Conservation (phyloP, 2,888 invertebrate species). For the Erebia epiphron region DNA sequence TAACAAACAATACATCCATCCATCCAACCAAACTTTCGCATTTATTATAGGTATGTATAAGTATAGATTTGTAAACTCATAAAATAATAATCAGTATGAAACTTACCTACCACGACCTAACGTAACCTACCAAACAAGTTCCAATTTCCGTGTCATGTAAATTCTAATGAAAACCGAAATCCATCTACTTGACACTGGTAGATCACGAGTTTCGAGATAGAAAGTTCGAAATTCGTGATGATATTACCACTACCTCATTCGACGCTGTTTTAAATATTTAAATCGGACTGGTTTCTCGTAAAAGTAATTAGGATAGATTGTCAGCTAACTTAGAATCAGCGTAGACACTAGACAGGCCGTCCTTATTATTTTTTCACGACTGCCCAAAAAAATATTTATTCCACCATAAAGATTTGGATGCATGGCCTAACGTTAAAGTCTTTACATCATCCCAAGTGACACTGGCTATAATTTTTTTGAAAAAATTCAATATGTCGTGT, state of each 20-base stretch:
- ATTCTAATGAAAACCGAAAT: constrained; percentile 34
- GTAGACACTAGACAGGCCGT: background rate
- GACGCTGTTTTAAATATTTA: constrained; percentile 51
- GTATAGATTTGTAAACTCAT: too few species aligned
- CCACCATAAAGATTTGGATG: too few species aligned
- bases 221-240: constrained; percentile 57
- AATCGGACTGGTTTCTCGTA: constrained; percentile 49
- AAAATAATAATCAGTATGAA: background rate
- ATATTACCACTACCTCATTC: constrained; percentile 26
- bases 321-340: constrained; percentile 25
- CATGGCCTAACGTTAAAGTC: too few species aligned
- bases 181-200: constrained; percentile 41
- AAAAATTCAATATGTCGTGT: too few species aligned
- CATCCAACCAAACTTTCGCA: too few species aligned
- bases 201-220: constrained; percentile 59
- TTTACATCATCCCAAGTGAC: too few species aligned
- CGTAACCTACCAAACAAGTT: background rate
- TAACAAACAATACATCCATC: too few species aligned
- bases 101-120: background rate
- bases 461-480: too few species aligned
- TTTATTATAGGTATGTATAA: too few species aligned
- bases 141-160: constrained; percentile 9
- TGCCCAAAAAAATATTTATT: too few species aligned
- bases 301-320: constrained; percentile 44
- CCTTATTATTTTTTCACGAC: too few species aligned